These are phyloP conservation scores for Antheraea yamamai DNA, from an alignment of 2,888 invertebrate genomes.

Conservation along the genomic window DNA sequence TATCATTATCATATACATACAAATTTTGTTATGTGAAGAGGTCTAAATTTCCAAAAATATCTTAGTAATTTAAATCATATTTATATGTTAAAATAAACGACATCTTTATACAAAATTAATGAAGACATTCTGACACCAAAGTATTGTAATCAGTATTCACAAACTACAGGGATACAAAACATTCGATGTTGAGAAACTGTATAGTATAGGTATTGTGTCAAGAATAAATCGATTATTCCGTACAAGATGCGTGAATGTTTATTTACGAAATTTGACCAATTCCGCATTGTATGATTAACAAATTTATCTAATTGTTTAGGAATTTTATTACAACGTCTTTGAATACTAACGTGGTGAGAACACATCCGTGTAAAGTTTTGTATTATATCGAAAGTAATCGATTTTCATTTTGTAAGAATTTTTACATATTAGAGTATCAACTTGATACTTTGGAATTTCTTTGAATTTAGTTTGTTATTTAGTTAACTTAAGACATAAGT, in stretches of 20 bases:
- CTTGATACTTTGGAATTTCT: background rate
- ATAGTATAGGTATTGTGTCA: background rate
- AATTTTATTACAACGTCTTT: background rate
- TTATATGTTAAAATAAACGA: background rate
- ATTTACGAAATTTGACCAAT: background rate
- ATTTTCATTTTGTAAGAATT: background rate
- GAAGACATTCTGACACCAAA: background rate
- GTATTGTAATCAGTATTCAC: background rate
- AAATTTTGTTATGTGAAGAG: background rate
- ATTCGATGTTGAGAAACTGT: background rate
- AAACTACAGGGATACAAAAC: background rate
- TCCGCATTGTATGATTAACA: background rate
- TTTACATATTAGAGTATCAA: background rate
- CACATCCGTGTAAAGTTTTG: background rate
- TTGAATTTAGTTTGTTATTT: background rate
- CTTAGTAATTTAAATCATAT: background rate
- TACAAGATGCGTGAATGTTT: background rate
- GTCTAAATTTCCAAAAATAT: background rate
- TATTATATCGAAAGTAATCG: background rate
- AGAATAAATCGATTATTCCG: conserved; percentile 9
- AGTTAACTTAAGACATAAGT: background rate
- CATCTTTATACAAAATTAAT: background rate
- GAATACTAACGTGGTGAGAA: background rate
- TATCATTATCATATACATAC: background rate
- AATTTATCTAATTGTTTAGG: background rate